phyloP scores from a whole-genome alignment of 2,888 invertebrate genomes.

The Chesias legatella region DNA sequence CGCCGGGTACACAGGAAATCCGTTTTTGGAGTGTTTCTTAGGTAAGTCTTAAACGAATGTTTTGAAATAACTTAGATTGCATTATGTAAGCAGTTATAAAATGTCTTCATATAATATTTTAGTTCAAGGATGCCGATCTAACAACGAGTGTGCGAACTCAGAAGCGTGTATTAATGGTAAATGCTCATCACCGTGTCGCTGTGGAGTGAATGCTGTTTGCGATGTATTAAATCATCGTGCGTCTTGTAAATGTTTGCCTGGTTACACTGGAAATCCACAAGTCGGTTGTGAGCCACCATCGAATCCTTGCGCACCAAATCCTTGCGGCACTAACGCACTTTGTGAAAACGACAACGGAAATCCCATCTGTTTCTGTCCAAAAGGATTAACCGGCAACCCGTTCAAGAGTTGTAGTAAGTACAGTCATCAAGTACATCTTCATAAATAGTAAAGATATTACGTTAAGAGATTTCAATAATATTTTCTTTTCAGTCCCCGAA shows the following conservation, averaged over 20 bases:
- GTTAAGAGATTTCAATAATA: no score
- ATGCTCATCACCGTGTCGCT: slow-evolving; percentile 88
- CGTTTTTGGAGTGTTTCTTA: slow-evolving; percentile 85
- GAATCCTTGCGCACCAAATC: slow-evolving; percentile 90
- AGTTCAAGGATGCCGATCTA: slow-evolving; percentile 86
- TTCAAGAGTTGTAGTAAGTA: slow-evolving; percentile 94
- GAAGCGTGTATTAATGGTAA: slow-evolving; percentile 89
- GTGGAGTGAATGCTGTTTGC: slow-evolving; percentile 90
- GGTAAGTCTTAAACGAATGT: slow-evolving; percentile 51
- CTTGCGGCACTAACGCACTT: slow-evolving; percentile 91
- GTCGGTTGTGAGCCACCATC: slow-evolving; percentile 86
- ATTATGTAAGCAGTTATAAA: no score
- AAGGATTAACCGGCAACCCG: slow-evolving; percentile 94
- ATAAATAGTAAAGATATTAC: no score
- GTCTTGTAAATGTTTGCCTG: slow-evolving; percentile 89
- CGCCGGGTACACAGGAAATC: slow-evolving; percentile 87
- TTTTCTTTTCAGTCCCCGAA: slow-evolving; percentile 86
- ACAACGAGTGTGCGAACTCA: slow-evolving; percentile 85
- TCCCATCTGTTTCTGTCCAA: slow-evolving; percentile 94
- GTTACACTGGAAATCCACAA: slow-evolving; percentile 89
- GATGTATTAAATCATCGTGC: slow-evolving; percentile 89
- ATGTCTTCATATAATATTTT: slow-evolving; percentile 28
- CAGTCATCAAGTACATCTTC: no score
- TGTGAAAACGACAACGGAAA: slow-evolving; percentile 92
- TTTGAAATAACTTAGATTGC: slow-evolving; percentile 1